Conservation (phyloP, 1,140 invertebrate genomes). For the Zaprionus lachaisei region DNA sequence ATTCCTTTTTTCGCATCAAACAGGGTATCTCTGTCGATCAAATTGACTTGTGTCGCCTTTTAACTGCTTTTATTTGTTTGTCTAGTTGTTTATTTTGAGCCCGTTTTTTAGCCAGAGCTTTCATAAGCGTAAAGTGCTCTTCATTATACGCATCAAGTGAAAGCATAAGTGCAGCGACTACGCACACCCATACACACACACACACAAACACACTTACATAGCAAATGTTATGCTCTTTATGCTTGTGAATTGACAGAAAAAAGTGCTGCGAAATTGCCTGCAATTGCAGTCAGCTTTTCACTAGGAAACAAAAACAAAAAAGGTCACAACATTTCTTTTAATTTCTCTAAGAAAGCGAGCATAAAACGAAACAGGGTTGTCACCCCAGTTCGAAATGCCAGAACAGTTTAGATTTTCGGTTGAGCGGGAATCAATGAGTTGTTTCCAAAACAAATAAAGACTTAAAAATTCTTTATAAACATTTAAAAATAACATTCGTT, state of each 20-base stretch:
- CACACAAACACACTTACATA: conserved; percentile 26
- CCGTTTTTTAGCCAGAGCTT: conserved; percentile 74
- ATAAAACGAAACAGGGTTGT: background rate
- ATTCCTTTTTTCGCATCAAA: background rate
- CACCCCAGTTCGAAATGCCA: background rate
- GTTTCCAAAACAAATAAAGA: background rate
- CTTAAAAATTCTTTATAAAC: too few relatives aligned
- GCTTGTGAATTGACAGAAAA: conserved; percentile 49
- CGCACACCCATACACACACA: conserved; percentile 26
- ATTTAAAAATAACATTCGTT: too few relatives aligned
- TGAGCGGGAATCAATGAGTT: background rate
- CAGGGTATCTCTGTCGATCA: conserved; percentile 6
- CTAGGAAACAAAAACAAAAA: conserved; percentile 1
- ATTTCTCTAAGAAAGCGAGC: conserved; percentile 17
- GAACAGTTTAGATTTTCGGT: background rate
- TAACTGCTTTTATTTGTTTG: conserved; percentile 60
- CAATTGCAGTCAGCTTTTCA: conserved; percentile 37
- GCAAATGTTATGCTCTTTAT: conserved; percentile 61
- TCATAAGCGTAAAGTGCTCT: conserved; percentile 83
- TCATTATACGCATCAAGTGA: conserved; percentile 83
- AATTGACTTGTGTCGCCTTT: conserved; percentile 12
- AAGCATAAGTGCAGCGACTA: conserved; percentile 72
- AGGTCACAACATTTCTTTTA: conserved; percentile 26
- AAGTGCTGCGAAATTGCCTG: conserved; percentile 60
- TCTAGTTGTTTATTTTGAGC: conserved; percentile 63